Conservation (phyloP, 2,797 vertebrate species). For the Semaprochilodus insignis region DNA sequence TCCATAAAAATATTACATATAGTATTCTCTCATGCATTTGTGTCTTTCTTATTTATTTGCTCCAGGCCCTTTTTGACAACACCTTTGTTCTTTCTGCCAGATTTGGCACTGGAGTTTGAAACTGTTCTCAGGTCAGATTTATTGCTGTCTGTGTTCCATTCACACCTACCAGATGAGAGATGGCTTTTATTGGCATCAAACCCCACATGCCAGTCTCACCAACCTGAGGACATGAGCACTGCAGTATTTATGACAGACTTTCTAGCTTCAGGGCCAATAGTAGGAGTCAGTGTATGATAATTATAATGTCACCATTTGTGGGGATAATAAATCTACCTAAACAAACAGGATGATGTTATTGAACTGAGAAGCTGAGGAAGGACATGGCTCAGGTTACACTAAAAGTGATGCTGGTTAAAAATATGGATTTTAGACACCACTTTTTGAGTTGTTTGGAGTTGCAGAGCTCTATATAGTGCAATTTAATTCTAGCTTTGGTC, state of each 20-base stretch:
- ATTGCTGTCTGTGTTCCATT: conserved; percentile 20
- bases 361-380: background rate
- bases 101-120: background rate
- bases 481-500: too few relatives aligned
- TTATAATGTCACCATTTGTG: conserved; percentile 29
- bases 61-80: background rate
- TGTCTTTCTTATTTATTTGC: background rate
- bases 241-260: conserved; percentile 20
- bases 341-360: conserved; percentile 1
- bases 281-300: conserved; percentile 26
- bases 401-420: background rate
- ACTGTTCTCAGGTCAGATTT: conserved; percentile 35
- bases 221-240: conserved; percentile 2
- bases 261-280: conserved; percentile 16
- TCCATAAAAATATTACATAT: background rate
- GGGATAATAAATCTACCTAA: conserved; percentile 12
- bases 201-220: conserved; percentile 10
- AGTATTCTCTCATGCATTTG: background rate
- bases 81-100: background rate
- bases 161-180: conserved; percentile 37
- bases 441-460: background rate
- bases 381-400: background rate
- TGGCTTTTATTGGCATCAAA: conserved; percentile 42
- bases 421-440: background rate
- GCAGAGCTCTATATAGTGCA: background rate